Evolutionary conservation across 2,113 vertebrate species (phyloP), one percentile per base, ranked within the genome.

Genomic region (Brachyistius frenatus): DNA sequence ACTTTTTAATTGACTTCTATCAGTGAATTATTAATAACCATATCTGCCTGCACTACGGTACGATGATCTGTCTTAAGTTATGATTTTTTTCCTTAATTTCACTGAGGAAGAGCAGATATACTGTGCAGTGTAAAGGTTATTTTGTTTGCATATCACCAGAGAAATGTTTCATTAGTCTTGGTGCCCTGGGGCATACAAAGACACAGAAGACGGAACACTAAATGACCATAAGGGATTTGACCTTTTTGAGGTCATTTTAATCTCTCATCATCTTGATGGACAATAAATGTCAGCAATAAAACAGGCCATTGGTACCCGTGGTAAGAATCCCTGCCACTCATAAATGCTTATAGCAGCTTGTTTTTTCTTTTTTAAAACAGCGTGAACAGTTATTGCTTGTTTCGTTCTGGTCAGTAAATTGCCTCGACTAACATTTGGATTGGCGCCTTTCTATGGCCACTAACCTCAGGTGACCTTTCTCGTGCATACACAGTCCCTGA

Each of bases 381-480:
- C 30, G 16, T 55, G 36, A 61, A 70, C 74, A 66, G 62, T 76
- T 74, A 75, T 80, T 74, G 78, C 52, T 54, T 8, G 13, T 86
- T 88, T 74, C 39, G 66, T 87, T 86, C 49, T 14, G 9, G 58
- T 9, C 58, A 58, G 50, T 84, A 78, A 80, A 77, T 37, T 76
- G 49, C 69, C 10, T 80, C 1, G 3, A 55, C 72, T 76, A 78
- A 82, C 56, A 77, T 80, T 68, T 76, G 36, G 36, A 83, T 75
- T 50, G 46, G 54, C 35, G 3, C 46, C 72, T 39, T 49, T 75
- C 49, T 55, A 46, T 35, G 32, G 41, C 41, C 58, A 31, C 49
- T 55, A 78, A 84, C 83, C 67, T 39, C 55, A 56, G 31, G 63
- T 78, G 88, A 87, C 88, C 85, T 85, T 79, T 77, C 13, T 64